Conservation (phyloP, 1,140 invertebrate species). For the Chionoecetes opilio region DNA sequence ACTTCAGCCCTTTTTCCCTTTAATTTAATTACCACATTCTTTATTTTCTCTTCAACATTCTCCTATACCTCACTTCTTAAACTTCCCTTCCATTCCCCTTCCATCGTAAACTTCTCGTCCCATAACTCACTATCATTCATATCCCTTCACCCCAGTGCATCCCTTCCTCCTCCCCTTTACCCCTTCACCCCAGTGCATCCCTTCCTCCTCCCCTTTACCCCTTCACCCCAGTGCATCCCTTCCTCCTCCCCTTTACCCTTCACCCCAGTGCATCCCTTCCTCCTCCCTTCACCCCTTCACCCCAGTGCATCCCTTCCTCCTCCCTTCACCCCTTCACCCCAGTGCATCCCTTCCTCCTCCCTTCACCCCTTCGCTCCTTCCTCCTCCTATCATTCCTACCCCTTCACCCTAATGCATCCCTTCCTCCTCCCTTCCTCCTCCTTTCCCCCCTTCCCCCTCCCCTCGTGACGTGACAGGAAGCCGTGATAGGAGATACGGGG, state of each 20-base stretch:
- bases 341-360: not conserved
- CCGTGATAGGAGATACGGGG: not conserved
- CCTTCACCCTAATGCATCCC: too few species aligned
- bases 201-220: not conserved
- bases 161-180: not conserved
- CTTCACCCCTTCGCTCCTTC: not conserved
- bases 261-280: not conserved
- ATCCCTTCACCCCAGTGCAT: not conserved
- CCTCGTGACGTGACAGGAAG: conserved; percentile 1
- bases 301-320: too few species aligned
- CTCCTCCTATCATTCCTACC: not conserved
- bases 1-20: not conserved
- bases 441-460: not conserved
- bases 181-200: not conserved
- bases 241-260: not conserved
- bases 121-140: not conserved
- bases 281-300: not conserved
- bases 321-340: not conserved
- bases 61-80: not conserved
- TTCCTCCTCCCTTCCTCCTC: not conserved
- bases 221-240: not conserved
- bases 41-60: not conserved
- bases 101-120: too few species aligned
- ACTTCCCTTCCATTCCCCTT: too few species aligned
- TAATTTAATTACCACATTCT: not conserved